A percentile compares a stretch with the other conserved stretches of the same genome.
These are phyloP conservation scores for Eulemur rubriventer DNA, from an alignment of 2,797 vertebrate species.

Conservation along the genomic window DNA sequence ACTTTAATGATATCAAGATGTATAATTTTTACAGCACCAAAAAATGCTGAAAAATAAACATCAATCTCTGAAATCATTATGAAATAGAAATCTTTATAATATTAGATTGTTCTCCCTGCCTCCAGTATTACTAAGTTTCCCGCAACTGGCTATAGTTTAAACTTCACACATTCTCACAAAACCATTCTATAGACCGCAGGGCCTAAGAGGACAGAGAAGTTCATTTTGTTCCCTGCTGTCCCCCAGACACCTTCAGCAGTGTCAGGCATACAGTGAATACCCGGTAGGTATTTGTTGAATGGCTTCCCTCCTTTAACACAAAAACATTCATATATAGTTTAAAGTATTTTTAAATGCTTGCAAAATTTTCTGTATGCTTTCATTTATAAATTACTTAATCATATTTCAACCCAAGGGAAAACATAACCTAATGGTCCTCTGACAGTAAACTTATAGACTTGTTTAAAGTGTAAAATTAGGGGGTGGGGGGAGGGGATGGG, in stretches of 20 bases:
- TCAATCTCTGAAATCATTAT: neutral
- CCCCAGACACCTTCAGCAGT: neutral
- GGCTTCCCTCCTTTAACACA: neutral
- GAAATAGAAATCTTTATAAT: neutral
- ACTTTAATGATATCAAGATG: neutral
- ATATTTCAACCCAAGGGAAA: constrained; percentile 37
- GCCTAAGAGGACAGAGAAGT: neutral
- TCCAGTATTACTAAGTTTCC: neutral
- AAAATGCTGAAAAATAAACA: constrained; percentile 10
- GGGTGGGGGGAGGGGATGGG: no score
- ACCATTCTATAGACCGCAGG: neutral
- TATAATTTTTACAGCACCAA: neutral
- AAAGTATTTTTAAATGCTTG: neutral
- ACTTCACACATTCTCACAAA: neutral
- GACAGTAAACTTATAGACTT: neutral
- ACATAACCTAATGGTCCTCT: neutral
- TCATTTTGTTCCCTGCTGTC: neutral
- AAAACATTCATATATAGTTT: neutral
- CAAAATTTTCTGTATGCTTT: neutral
- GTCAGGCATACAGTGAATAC: no score
- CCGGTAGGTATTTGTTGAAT: neutral
- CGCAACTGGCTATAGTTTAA: neutral
- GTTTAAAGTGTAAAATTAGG: constrained; percentile 9
- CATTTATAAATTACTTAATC: constrained; percentile 29
- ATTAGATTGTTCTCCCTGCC: neutral